phyloP scores from a whole-genome alignment of 23 tunicate genomes.

The Aplidium turbinatum region DNA sequence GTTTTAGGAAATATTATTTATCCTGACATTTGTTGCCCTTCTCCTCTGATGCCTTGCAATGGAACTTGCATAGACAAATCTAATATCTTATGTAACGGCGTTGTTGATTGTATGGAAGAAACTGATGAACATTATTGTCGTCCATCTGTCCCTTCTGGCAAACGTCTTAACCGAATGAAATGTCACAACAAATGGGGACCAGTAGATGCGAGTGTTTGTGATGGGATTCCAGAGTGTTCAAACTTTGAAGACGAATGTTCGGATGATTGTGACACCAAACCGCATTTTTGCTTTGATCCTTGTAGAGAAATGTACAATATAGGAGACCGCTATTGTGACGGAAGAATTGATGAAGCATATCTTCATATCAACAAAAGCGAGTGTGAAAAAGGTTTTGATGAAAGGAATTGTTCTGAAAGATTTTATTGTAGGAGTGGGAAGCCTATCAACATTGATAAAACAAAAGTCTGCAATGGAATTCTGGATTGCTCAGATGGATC shows the following conservation, averaged over 20 bases:
- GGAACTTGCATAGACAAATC: neutral
- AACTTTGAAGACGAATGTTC: constrained; percentile 11
- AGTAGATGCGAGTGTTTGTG: neutral
- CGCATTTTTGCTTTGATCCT: neutral
- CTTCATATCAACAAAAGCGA: neutral
- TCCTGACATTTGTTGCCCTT: neutral
- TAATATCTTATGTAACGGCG: neutral
- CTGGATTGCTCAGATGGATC: constrained; percentile 24
- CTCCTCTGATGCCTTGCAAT: neutral
- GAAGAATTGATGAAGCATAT: neutral
- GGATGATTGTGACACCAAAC: neutral
- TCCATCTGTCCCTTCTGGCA: neutral
- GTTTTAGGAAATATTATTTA: neutral
- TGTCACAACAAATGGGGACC: neutral
- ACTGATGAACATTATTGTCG: neutral
- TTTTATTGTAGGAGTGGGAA: constrained; percentile 9
- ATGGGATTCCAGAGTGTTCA: constrained; percentile 8
- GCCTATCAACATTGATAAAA: constrained; percentile 1
- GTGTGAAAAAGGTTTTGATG: constrained; percentile 22
- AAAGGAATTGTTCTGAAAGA: neutral
- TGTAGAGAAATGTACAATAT: neutral
- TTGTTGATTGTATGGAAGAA: constrained; percentile 10
- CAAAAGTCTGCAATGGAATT: constrained; percentile 12
- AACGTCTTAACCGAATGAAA: neutral
- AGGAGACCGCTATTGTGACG: neutral